Evolutionary conservation across 2,113 vertebrate species (phyloP).

Genomic region (Anarrhichthys ocellatus): DNA sequence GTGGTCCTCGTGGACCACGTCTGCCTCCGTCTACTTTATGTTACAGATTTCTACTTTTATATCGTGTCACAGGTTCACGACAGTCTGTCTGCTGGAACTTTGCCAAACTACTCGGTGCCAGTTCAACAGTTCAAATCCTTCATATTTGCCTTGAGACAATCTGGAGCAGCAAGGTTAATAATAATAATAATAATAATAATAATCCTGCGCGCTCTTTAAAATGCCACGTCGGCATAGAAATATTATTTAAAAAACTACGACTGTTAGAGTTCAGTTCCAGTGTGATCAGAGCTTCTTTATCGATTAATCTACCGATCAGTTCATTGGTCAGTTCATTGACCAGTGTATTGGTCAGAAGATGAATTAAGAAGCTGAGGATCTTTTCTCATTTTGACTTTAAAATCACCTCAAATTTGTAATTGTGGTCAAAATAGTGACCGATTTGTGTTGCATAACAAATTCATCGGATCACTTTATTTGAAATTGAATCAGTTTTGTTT

Average conservation of each 20-base stretch:
- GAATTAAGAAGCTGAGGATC: too few relatives aligned
- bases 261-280: slow-evolving; percentile 34
- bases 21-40: slow-evolving; percentile 51
- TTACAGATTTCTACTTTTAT: slow-evolving; percentile 80
- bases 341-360: background rate
- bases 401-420: background rate
- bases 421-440: background rate
- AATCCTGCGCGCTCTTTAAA: slow-evolving; percentile 13
- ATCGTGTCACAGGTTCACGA: slow-evolving; percentile 72
- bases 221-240: slow-evolving; percentile 53
- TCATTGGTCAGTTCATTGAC: background rate
- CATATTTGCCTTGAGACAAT: slow-evolving; percentile 85
- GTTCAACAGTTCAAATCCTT: slow-evolving; percentile 55
- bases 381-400: background rate
- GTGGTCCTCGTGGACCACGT: slow-evolving; percentile 47
- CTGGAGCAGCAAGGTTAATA: slow-evolving; percentile 58
- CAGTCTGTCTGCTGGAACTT: slow-evolving; percentile 50
- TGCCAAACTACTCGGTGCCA: slow-evolving; percentile 82
- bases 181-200: background rate
- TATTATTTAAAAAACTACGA: slow-evolving; percentile 19
- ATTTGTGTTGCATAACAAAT: background rate
- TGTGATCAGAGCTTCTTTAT: slow-evolving; percentile 45
- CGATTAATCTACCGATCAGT: background rate
- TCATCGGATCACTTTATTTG: background rate
- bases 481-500: background rate